Evolutionary conservation across 2,888 invertebrate species (phyloP).

Genomic region (Reticulitermes lucifugus): DNA sequence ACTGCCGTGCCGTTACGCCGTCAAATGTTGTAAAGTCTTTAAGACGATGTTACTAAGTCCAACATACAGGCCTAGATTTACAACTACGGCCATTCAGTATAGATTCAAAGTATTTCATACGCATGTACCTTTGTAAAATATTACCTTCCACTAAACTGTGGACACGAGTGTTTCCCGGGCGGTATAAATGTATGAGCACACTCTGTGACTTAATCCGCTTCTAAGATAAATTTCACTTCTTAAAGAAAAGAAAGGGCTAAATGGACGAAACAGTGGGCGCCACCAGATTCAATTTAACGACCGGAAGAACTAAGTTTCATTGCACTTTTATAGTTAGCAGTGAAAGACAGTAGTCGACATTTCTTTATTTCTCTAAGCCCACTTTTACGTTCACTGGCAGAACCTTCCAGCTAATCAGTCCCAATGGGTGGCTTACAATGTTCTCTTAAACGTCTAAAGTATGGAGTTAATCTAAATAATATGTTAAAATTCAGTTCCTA

Average conservation of each 20-base stretch:
- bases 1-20: too few species aligned
- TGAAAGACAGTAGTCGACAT: conserved; percentile 2
- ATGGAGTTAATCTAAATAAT: too few species aligned
- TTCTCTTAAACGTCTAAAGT: too few species aligned
- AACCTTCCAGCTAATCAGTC: neutral
- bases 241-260: neutral
- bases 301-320: conserved; percentile 16
- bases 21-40: neutral
- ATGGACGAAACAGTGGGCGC: neutral
- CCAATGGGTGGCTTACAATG: too few species aligned
- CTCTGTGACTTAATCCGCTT: neutral
- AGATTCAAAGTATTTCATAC: neutral
- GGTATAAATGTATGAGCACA: neutral
- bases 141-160: neutral
- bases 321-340: conserved; percentile 6
- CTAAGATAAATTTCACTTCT: neutral
- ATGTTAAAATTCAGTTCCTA: too few species aligned
- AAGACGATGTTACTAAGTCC: neutral
- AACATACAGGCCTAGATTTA: too few species aligned
- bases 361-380: neutral
- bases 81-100: too few species aligned
- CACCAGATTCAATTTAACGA: conserved; percentile 15
- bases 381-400: neutral
- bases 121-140: neutral
- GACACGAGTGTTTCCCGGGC: neutral